These are phyloP conservation scores for Urechis unicinctus DNA, from an alignment of 2,888 invertebrate species.

Conservation along the genomic window DNA sequence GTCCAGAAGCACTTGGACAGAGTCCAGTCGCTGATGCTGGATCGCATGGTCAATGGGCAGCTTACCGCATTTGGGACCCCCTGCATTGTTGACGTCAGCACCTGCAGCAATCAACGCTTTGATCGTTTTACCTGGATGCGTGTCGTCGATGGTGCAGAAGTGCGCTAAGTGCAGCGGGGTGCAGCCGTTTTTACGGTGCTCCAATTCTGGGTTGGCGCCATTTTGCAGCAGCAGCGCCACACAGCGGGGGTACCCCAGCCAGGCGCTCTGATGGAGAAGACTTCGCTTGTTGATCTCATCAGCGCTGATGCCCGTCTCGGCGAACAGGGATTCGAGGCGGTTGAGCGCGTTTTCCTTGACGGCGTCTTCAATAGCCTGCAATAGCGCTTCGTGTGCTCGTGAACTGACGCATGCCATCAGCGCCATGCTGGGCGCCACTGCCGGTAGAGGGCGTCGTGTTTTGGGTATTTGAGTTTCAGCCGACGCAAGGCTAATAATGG, in stretches of 20 bases:
- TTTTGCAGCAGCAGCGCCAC: conserved; percentile 18
- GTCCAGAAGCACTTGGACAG: conserved; percentile 13
- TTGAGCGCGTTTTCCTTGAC: conserved; percentile 17
- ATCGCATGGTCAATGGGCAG: conserved; percentile 21
- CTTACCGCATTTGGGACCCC: conserved; percentile 19
- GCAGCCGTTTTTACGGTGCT: conserved; percentile 23
- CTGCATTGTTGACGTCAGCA: conserved; percentile 20
- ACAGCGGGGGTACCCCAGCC: conserved; percentile 21
- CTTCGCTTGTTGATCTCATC: conserved; percentile 14
- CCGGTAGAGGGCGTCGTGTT: too few species aligned
- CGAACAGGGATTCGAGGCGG: conserved; percentile 14
- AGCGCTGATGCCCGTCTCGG: conserved; percentile 5
- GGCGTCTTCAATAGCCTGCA: conserved; percentile 20
- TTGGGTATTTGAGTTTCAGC: too few species aligned
- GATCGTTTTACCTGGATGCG: conserved; percentile 18
- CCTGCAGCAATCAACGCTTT: conserved; percentile 18
- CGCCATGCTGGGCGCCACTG: too few species aligned
- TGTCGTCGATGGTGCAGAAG: conserved; percentile 24
- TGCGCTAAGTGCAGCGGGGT: conserved; percentile 25
- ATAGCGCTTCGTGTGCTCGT: conserved; percentile 13
- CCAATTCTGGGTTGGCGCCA: conserved; percentile 18
- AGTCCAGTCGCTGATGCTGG: conserved; percentile 20
- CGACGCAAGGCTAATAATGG: too few species aligned
- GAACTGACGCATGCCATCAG: conserved; percentile 18
- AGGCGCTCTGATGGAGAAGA: conserved; percentile 22